Evolutionary conservation across 2,113 vertebrate species (phyloP).

Genomic region (Ochotona princeps): DNA sequence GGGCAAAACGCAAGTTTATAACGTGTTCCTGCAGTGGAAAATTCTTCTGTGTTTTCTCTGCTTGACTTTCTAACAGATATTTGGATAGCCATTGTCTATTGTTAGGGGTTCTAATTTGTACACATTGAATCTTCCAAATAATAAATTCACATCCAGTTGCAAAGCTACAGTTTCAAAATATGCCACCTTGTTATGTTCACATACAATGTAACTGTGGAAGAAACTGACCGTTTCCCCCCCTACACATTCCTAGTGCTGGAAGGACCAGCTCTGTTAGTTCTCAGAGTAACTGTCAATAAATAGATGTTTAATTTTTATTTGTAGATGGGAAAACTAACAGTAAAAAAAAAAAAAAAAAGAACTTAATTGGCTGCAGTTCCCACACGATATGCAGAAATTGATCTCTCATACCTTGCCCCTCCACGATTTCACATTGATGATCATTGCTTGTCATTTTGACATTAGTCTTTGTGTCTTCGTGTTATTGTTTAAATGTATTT

Average conservation of each 20-base stretch:
- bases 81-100: background rate
- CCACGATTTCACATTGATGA: background rate
- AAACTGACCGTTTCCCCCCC: background rate
- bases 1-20: background rate
- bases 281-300: background rate
- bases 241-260: background rate
- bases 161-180: slow-evolving; percentile 8
- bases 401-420: background rate
- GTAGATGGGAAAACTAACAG: background rate
- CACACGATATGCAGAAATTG: background rate
- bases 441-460: background rate
- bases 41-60: background rate
- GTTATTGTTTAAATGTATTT: background rate
- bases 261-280: background rate
- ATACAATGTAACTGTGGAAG: background rate
- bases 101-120: background rate
- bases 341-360: slow-evolving; percentile 1
- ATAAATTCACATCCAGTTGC: background rate
- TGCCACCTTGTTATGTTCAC: background rate
- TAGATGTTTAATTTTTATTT: background rate
- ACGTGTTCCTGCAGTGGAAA: background rate
- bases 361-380: background rate
- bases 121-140: background rate
- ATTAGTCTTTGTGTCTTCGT: background rate
- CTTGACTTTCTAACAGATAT: slow-evolving; percentile 16